Percentiles rank a stretch among this genome's conserved stretches.
Evolutionary conservation across 2,113 vertebrate species (phyloP).

Genomic region (Pterocles burchelli): DNA sequence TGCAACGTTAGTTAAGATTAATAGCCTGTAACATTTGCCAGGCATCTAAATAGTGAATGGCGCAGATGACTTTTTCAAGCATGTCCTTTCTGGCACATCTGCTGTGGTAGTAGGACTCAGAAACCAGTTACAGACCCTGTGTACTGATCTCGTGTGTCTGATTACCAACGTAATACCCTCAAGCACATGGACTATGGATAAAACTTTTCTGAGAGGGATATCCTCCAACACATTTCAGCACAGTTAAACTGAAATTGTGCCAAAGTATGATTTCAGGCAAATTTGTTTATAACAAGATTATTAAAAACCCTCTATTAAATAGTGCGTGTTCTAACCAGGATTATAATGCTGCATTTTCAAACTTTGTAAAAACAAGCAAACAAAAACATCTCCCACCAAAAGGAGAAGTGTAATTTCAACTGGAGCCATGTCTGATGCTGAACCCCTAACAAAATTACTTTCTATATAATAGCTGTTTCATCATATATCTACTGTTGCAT

Average conservation of each 20-base stretch:
- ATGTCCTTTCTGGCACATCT: not conserved
- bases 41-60: not conserved
- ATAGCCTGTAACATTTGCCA: not conserved
- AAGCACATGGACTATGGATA: not conserved
- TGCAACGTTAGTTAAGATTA: rapidly evolving
- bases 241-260: not conserved
- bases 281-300: not conserved
- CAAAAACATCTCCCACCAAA: not conserved
- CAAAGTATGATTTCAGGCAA: not conserved
- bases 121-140: not conserved
- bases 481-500: not conserved
- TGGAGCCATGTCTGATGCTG: not conserved
- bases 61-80: not conserved
- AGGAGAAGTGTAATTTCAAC: not conserved
- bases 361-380: not conserved
- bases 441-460: not conserved
- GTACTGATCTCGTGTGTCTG: not conserved
- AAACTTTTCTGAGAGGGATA: not conserved
- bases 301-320: not conserved
- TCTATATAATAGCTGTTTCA: not conserved
- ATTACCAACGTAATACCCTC: not conserved
- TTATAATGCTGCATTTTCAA: not conserved
- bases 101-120: not conserved
- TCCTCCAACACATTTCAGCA: not conserved
- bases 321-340: not conserved